Evolutionary conservation across 2,797 vertebrate species (phyloP), one percentile per base, ranked within the genome.

Genomic region (Hapalemur alaotrensis): DNA sequence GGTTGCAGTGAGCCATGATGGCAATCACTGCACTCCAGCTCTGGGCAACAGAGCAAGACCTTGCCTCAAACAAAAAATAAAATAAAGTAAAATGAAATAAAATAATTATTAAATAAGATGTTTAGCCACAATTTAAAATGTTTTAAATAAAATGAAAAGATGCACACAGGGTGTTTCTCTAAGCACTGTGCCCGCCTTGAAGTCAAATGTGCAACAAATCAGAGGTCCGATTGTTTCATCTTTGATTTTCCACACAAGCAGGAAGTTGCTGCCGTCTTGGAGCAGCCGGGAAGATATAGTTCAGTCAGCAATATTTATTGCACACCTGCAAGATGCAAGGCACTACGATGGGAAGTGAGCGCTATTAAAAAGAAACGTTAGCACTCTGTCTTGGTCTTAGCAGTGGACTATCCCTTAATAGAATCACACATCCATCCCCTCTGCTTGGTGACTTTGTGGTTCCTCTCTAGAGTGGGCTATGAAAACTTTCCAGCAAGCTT

Each of bases 101-200:
- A 52, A 50, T n/a, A 12, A 78, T 76, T 85, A 50, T 93, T 95
- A 92, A 72, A 82, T 73, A 61, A 65, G 46, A 57, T 28, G 38
- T 52, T 78, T 89, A 38, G 43, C 57, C 20, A 46, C 30, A 59
- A 54, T 35, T 7, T n/a, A 80, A 80, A 41, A 32, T 15, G 4
- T 61, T 65, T 57, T 54, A 54, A 61, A 59, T 63, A 70, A 83
- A 57, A 59, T 54, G 20, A 73, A 81, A 95, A 70, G 18, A 78
- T 38, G 35, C 41, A 35, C 0, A 25, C 70, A 38, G 28, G 38
- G 18, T 30, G 59, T 32, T 85, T 76, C 65, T 59, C 72, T 84
- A 54, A 89, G 65, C 65, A 17, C 28, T 2, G 38, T 22, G 61
- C 14, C 61, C 35, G 10, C 38, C 35, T 86, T 70, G 30, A 73